Evolutionary conservation across 2,797 vertebrate species (phyloP).

Genomic region (Tapirus indicus): DNA sequence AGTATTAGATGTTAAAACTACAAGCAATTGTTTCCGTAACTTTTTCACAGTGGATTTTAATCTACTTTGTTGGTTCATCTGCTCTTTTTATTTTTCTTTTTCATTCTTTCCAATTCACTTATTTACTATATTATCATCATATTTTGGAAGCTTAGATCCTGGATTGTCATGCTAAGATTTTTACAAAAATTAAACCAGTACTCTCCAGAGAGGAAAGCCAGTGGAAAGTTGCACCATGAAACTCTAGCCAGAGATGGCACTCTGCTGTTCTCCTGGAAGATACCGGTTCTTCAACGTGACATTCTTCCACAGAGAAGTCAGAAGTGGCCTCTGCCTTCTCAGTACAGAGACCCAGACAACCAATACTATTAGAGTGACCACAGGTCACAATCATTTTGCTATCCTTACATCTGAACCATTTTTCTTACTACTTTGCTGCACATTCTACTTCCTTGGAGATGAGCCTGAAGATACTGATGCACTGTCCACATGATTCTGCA

Average conservation of each 20-base stretch:
- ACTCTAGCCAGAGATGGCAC: not conserved
- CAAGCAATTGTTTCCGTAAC: not conserved
- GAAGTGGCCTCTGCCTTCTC: not conserved
- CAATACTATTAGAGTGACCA: not conserved
- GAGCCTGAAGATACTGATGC: not conserved
- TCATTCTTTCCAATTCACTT: not conserved
- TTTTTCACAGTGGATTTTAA: conserved; percentile 15
- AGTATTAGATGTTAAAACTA: not conserved
- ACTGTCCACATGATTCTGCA: not conserved
- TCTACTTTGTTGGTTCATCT: not conserved
- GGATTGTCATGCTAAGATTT: not conserved
- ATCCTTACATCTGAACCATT: not conserved
- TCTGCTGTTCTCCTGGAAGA: not conserved
- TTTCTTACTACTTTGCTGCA: not conserved
- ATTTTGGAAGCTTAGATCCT: not conserved
- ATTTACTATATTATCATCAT: not conserved
- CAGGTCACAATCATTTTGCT: not conserved
- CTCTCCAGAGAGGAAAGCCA: not conserved
- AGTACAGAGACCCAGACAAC: not conserved
- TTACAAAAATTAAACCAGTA: not conserved
- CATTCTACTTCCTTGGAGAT: not conserved
- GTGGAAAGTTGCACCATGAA: not conserved
- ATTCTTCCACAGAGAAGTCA: not conserved
- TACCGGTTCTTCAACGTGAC: not conserved
- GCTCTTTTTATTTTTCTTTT: not conserved